Conservation (phyloP, 2,888 invertebrate genomes). For the Brachypalpus laphriformis region DNA sequence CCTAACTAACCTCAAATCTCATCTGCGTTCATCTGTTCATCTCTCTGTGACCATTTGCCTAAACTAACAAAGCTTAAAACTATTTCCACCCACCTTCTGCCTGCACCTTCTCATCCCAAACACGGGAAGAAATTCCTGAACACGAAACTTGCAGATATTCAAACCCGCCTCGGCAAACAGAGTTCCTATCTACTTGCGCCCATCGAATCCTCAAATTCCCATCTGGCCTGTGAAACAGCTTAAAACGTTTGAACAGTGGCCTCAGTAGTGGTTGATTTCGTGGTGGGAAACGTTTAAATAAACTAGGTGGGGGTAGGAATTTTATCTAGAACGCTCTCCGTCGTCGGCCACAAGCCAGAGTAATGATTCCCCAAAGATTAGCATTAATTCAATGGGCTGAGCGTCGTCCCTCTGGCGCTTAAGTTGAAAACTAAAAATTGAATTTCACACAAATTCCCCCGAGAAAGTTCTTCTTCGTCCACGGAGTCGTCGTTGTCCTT, state of each 20-base stretch:
- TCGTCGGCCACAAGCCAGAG: conserved; percentile 51
- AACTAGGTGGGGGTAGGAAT: conserved; percentile 16
- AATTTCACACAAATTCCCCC: conserved; percentile 54
- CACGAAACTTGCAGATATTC: conserved; percentile 47
- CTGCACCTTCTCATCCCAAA: no score
- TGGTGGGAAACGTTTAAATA: conserved; percentile 57
- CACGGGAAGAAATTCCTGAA: conserved; percentile 55
- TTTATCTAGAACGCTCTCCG: conserved; percentile 22
- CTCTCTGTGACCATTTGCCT: conserved; percentile 48
- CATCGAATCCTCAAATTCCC: conserved; percentile 61
- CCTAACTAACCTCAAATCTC: conserved; percentile 47
- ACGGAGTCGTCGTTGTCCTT: conserved; percentile 29
- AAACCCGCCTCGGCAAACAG: conserved; percentile 46
- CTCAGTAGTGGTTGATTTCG: conserved; percentile 40
- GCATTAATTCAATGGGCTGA: conserved; percentile 59
- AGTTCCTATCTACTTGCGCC: conserved; percentile 52
- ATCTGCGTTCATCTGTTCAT: conserved; percentile 55
- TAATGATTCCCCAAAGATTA: conserved; percentile 66
- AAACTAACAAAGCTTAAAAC: conserved; percentile 59
- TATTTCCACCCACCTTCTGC: conserved; percentile 21
- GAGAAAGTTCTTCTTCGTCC: conserved; percentile 13
- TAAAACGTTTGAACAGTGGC: conserved; percentile 41
- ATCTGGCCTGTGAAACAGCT: conserved; percentile 43
- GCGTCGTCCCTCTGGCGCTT: background rate
- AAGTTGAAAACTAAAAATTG: conserved; percentile 63